These are phyloP conservation scores for Hymenopus coronatus DNA, from an alignment of 2,888 invertebrate genomes.

Conservation along the genomic window DNA sequence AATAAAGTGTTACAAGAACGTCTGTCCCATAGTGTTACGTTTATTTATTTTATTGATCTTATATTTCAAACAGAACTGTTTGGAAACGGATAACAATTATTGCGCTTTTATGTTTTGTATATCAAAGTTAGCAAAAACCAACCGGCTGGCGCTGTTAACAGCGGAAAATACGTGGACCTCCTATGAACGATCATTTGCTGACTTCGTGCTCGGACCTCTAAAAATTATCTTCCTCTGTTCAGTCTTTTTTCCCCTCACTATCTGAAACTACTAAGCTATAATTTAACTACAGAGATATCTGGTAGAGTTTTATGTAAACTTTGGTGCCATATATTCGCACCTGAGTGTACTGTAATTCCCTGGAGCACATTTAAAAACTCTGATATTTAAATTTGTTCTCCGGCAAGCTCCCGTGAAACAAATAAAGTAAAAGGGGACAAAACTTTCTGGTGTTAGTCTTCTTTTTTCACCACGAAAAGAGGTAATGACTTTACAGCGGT, in stretches of 20 bases:
- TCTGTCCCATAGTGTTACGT: too few species aligned
- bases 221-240: neutral
- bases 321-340: neutral
- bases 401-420: neutral
- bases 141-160: too few species aligned
- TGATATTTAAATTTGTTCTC: neutral
- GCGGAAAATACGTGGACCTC: neutral
- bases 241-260: neutral
- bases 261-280: neutral
- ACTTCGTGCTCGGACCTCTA: neutral
- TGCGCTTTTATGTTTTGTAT: too few species aligned
- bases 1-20: too few species aligned
- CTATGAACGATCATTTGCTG: neutral
- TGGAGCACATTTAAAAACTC: neutral
- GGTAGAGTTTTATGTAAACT: neutral
- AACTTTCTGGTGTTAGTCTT: neutral
- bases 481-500: neutral
- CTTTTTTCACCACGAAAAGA: neutral
- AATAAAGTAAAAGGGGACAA: neutral
- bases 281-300: neutral
- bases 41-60: too few species aligned
- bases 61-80: too few species aligned
- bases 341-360: neutral
- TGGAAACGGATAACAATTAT: too few species aligned
- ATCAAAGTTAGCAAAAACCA: too few species aligned